Evolutionary conservation across 1,140 invertebrate species (phyloP), one percentile per base, ranked within the genome.

Genomic region (Caenorhabditis latens): DNA sequence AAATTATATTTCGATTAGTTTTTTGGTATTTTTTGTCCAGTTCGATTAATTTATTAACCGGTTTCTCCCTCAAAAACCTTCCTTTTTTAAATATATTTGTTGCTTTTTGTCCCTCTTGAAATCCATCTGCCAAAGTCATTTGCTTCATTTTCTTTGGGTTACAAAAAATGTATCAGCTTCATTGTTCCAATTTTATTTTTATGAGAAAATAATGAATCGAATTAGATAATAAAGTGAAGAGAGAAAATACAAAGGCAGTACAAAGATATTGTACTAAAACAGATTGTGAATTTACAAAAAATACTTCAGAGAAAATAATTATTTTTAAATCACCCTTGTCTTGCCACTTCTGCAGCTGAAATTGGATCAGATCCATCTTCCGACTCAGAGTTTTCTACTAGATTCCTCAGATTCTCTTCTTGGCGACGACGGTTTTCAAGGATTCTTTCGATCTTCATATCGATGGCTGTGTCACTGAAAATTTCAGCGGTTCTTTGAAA

Each of bases 41-140:
- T 71, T 71, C 65, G 46, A 71, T 71, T 71, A 71, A 46, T 71
- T 71, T 46, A 71, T 71, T 46, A 71, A 71, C 65, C 40, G 65
- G 65, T 71, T 43, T 43, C 6, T 19, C 46, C 11, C 46, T 46
- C 5, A 46, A 9, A 9, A 63, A 32, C 46, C 14, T 16, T 71
- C 46, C n/a, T 13, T 58, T n/a, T 14, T 58, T n/a, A 5, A 16
- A 1, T 9, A 13, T 16, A 13, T 53, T 53, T 53, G 9, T 13
- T 53, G 16, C 16, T 53, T 13, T 65, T 65, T 65, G 24, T 65
- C 63, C 63, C 14, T 58, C n/a, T 58, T 53, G 16, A 43, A 71
- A 46, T 71, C 21, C 16, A 43, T 71, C 65, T 71, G 65, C 65
- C 65, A 46, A 71, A 71, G 58, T 61, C 58, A 61, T 61, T 65